Evolutionary conservation across 2,797 vertebrate species (phyloP), one percentile per base, ranked within the genome.

Genomic region (Echiichthys vipera): DNA sequence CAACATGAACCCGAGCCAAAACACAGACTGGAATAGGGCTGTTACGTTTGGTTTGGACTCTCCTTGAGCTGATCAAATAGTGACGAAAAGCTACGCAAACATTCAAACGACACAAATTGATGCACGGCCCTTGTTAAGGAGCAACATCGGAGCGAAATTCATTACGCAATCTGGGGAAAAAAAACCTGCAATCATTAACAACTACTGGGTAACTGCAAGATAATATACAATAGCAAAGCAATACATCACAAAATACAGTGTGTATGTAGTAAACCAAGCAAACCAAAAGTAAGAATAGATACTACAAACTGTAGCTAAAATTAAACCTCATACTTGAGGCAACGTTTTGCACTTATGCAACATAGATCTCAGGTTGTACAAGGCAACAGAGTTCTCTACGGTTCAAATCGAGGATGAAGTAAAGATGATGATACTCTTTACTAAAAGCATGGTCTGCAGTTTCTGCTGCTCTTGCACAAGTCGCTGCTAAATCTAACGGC

Each of bases 141-240:
- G 37, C 25, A 3, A 32, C 50, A 43, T 7, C 45, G 9, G 25
- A 53, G 18, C 0, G 1, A 22, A 27, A 53, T 3, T 30, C 3
- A 46, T 13, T 20, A n/a, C 17, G 7, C 13, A 46, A 4, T 46
- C n/a, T n/a, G n/a, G n/a, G n/a, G n/a, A n/a, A 22, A 39, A 54
- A 65, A 22, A 54, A 14, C 14, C 0, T 47, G 15, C 24, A 70
- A 77, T 71, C 22, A 67, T 68, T 74, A 76, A 74, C 49, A 55
- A 11, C 22, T 14, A 55, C 11, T 20, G n/a, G 9, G 45, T 30
- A 27, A 51, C 25, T 4, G n/a, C n/a, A 63, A 15, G 29, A 25
- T 14, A 57, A 80, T 39, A 43, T 12, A 29, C 10, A 80, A 56
- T 30, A 1, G 1, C 12, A 46, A 34, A 63, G 2, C 42, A 39